Percentiles rank a stretch among this genome's conserved stretches.
phyloP scores from a whole-genome alignment of 2,797 vertebrate genomes.

The Loris lydekkerianus region DNA sequence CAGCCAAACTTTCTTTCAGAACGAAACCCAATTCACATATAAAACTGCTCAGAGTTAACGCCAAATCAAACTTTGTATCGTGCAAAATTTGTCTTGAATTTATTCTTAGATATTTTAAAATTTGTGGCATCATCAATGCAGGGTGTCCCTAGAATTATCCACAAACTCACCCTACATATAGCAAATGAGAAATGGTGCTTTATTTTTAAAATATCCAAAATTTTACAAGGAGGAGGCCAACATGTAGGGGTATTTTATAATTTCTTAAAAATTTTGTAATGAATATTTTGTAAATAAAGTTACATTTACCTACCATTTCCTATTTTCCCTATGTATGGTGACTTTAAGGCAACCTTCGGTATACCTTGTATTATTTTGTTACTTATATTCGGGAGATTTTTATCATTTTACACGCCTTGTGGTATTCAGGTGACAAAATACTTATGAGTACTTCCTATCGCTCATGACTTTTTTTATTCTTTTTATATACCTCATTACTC shows the following conservation, averaged over 20 bases:
- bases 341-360: too few relatives aligned
- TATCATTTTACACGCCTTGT: not conserved
- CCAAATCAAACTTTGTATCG: not conserved
- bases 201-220: too few relatives aligned
- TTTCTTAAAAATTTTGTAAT: too few relatives aligned
- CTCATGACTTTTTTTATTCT: not conserved
- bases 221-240: too few relatives aligned
- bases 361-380: not conserved
- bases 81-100: not conserved
- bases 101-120: not conserved
- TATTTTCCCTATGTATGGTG: too few relatives aligned
- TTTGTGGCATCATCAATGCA: not conserved
- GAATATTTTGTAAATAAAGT: too few relatives aligned
- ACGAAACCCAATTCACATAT: not conserved
- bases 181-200: too few relatives aligned
- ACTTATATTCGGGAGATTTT: not conserved
- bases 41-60: not conserved
- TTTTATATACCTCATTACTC: not conserved
- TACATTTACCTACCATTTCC: too few relatives aligned
- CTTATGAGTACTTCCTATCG: not conserved
- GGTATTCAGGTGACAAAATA: not conserved
- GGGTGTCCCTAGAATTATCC: too few relatives aligned
- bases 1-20: constrained; percentile 6
- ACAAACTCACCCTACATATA: too few relatives aligned
- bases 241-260: too few relatives aligned